Conservation (phyloP, 1,140 invertebrate species). For the Drosophila bocqueti region DNA sequence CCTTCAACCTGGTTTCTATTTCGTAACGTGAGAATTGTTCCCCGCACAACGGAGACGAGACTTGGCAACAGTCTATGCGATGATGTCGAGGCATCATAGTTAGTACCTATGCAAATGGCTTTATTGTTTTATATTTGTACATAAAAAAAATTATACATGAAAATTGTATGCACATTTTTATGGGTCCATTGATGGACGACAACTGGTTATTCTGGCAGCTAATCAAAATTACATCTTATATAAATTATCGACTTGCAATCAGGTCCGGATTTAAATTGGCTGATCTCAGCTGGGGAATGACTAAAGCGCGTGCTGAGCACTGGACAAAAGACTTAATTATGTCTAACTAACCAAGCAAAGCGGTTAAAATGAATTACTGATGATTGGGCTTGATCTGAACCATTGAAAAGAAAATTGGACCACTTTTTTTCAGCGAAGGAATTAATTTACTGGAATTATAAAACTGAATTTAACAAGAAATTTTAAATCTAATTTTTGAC, state of each 20-base stretch:
- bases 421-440: neutral
- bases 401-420: neutral
- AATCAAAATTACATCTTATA: slow-evolving; percentile 49
- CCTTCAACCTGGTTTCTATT: slow-evolving; percentile 58
- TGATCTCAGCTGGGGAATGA: slow-evolving; percentile 17
- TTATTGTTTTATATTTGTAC: slow-evolving; percentile 67
- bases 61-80: slow-evolving; percentile 36
- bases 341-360: slow-evolving; percentile 8
- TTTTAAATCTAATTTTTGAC: neutral
- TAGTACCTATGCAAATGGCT: slow-evolving; percentile 61
- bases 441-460: neutral
- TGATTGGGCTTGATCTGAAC: neutral
- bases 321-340: slow-evolving; percentile 10
- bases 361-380: slow-evolving; percentile 5
- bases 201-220: slow-evolving; percentile 31
- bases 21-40: slow-evolving; percentile 67
- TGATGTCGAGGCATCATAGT: slow-evolving; percentile 2
- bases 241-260: slow-evolving; percentile 46
- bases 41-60: slow-evolving; percentile 17
- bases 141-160: slow-evolving; percentile 28
- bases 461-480: neutral
- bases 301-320: slow-evolving; percentile 40
- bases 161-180: slow-evolving; percentile 69
- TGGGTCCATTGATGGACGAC: slow-evolving; percentile 48
- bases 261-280: slow-evolving; percentile 61